Evolutionary conservation across 2,113 vertebrate species (phyloP), one percentile per base, ranked within the genome.

Genomic region (Sebastes schlegelii): DNA sequence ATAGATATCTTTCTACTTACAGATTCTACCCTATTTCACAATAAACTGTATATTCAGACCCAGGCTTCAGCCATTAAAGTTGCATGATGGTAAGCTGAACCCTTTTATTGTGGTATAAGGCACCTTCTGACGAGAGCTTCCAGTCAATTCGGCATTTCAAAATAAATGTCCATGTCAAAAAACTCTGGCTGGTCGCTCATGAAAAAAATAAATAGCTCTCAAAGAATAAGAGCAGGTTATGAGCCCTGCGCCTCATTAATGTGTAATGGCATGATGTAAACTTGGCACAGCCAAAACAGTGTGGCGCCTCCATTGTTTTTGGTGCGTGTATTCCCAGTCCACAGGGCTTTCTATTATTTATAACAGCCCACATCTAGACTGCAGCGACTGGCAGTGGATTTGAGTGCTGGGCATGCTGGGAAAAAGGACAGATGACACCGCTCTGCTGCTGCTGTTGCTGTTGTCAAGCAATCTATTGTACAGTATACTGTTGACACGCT

Each of bases 331-430:
- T 86, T 91, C 84, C 83, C 90, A 91, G 75, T 71, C 64, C 82
- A 48, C 80, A 65, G 49, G 51, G 63, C 52, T 71, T 78, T 93
- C 77, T 80, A 91, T 91, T 92, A 94, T 94, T 94, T 85, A 94
- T 84, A 84, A 75, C 55, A 49, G 83, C 77, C 79, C 57, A 80
- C 77, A 87, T 84, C 67, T 65, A 86, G 73, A 52, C 80, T 79
- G 79, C 80, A 81, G 73, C 64, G 81, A 48, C 79, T 80, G 83
- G 79, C 84, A 72, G 82, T 45, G 65, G 78, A 69, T 86, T 58
- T 77, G 70, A 90, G 86, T 67, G 82, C 73, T 77, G 67, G 87
- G 83, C 76, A 88, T 86, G 83, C 86, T 86, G 83, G 77, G 86
- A 90, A 89, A 84, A 79, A 64, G 55, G 89, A 90, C 79, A 89